A percentile compares a stretch with the other conserved stretches of the same genome.
Conservation (phyloP, 1,140 invertebrate genomes). For the Cryptotermes secundus region DNA sequence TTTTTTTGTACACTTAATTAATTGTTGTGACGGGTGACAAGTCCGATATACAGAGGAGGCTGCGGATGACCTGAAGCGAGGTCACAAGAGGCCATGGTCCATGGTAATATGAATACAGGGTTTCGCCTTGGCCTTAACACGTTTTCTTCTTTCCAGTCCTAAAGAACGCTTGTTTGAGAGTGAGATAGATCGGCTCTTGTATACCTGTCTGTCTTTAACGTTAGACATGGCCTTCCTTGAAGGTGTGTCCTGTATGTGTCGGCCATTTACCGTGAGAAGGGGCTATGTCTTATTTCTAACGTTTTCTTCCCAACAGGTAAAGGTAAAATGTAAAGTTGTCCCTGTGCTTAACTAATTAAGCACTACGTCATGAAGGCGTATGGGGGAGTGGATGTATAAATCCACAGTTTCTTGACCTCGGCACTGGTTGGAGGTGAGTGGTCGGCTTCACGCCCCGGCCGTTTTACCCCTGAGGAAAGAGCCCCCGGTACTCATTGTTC, state of each 20-base stretch:
- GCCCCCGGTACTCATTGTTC: too few relatives aligned
- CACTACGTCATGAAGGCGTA: too few relatives aligned
- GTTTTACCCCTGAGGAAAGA: too few relatives aligned
- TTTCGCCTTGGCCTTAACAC: neutral
- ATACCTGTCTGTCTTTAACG: neutral
- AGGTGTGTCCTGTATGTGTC: neutral
- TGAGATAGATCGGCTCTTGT: neutral
- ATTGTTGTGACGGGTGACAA: neutral
- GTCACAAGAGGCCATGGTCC: slow-evolving; percentile 1
- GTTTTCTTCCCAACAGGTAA: too few relatives aligned
- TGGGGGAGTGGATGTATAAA: too few relatives aligned
- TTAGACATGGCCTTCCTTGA: neutral
- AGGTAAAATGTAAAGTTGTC: too few relatives aligned
- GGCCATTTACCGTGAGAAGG: too few relatives aligned
- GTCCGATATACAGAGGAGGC: neutral
- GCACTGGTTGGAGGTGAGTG: too few relatives aligned
- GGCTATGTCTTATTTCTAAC: too few relatives aligned
- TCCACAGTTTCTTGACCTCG: too few relatives aligned
- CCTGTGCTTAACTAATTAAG: too few relatives aligned
- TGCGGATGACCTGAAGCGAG: neutral
- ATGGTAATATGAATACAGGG: neutral
- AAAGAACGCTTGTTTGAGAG: neutral
- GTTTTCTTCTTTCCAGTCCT: neutral
- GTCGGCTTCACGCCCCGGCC: too few relatives aligned
- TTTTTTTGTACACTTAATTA: neutral